phyloP scores from a whole-genome alignment of 2,797 vertebrate species.

The Mus minutoides region DNA sequence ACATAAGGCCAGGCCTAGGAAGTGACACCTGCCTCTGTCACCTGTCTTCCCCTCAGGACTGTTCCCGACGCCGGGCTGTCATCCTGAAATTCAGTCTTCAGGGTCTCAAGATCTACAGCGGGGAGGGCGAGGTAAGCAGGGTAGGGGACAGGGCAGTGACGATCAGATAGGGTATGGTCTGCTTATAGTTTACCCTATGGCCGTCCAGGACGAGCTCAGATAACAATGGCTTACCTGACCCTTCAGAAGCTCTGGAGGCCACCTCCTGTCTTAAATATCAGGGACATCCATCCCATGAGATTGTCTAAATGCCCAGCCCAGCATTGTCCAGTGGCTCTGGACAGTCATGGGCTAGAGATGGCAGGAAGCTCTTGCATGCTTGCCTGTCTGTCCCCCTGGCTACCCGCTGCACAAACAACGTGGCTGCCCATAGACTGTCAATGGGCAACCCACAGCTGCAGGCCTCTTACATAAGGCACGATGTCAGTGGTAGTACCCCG shows the following conservation, averaged over 20 bases:
- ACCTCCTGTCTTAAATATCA: background rate
- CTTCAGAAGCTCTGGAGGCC: background rate
- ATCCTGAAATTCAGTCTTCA: conserved; percentile 94
- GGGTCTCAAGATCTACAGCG: conserved; percentile 95
- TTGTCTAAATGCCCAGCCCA: background rate
- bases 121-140: conserved; percentile 91
- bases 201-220: background rate
- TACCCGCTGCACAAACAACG: background rate
- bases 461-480: background rate
- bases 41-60: conserved; percentile 86
- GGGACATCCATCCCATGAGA: background rate
- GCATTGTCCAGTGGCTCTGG: background rate
- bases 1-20: background rate
- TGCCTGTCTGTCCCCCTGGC: too few species aligned
- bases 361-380: background rate
- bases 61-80: conserved; percentile 88
- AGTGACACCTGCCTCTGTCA: background rate
- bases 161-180: background rate
- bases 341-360: background rate
- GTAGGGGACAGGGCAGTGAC: conserved; percentile 78
- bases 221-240: background rate
- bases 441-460: too few species aligned
- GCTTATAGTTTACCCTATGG: background rate
- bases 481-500: rapidly evolving
- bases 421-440: background rate